A percentile compares a stretch with the other conserved stretches of the same genome.
These are phyloP conservation scores for Ditylenchus weischeri DNA, from an alignment of 2,888 invertebrate species.

Conservation along the genomic window DNA sequence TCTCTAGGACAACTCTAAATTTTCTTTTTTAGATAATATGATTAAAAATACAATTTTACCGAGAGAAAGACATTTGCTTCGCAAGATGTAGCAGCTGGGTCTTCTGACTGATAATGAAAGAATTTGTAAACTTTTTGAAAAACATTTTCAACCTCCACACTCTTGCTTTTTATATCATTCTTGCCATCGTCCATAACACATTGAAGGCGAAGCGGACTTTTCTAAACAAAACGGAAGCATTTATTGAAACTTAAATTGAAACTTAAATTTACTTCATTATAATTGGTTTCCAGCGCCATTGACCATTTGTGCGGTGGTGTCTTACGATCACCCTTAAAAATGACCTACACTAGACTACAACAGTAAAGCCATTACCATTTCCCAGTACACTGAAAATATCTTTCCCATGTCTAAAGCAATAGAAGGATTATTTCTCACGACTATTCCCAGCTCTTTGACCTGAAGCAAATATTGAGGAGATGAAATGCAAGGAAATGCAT, in stretches of 20 bases:
- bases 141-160: constrained; percentile 64
- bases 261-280: constrained; percentile 31
- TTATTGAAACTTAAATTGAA: no score
- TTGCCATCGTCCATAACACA: background rate
- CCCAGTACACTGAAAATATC: constrained; percentile 71
- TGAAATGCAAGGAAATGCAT: background rate
- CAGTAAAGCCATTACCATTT: constrained; percentile 35
- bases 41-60: no score
- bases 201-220: constrained; percentile 36
- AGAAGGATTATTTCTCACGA: constrained; percentile 78
- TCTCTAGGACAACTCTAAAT: no score
- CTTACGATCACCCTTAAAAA: constrained; percentile 29
- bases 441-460: constrained; percentile 75
- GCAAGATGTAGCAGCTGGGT: no score
- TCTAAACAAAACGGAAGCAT: constrained; percentile 10
- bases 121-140: background rate
- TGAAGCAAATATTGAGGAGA: constrained; percentile 21
- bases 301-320: constrained; percentile 43
- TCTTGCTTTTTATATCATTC: constrained; percentile 2
- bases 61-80: no score
- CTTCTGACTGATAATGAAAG: no score
- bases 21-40: no score
- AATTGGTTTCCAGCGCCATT: constrained; percentile 32
- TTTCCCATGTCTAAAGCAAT: constrained; percentile 79
- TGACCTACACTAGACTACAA: constrained; percentile 3